Percentiles rank a stretch among this genome's conserved stretches.
Conservation (phyloP, 2,888 invertebrate species). For the Escarpia spicata region DNA sequence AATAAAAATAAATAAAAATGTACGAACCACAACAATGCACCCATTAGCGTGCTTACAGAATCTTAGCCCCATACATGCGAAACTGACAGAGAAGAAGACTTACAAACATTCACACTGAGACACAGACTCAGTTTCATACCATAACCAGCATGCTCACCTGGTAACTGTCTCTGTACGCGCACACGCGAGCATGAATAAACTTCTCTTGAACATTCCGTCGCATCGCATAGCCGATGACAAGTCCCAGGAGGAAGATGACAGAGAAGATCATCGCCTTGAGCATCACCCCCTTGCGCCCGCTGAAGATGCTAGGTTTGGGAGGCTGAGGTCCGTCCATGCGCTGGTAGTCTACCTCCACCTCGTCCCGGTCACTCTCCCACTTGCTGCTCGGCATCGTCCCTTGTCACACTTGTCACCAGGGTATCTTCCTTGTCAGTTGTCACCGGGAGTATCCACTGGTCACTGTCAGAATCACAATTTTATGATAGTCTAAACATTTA, state of each 20-base stretch:
- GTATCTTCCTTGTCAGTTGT: no score
- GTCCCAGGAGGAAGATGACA: constrained; percentile 40
- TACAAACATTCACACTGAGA: no score
- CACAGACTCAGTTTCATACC: no score
- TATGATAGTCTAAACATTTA: neutral
- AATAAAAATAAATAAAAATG: no score
- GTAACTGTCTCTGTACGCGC: constrained; percentile 17
- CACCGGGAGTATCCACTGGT: constrained; percentile 37
- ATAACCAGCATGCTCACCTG: neutral
- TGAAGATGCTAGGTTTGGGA: constrained; percentile 32
- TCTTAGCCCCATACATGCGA: no score
- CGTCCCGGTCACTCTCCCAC: constrained; percentile 44
- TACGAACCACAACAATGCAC: no score
- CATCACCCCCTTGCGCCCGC: constrained; percentile 37
- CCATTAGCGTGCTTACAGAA: no score
- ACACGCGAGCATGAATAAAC: neutral
- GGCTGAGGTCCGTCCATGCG: constrained; percentile 33
- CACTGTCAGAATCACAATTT: constrained; percentile 19
- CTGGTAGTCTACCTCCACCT: constrained; percentile 44
- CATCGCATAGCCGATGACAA: constrained; percentile 40
- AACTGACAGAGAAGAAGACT: no score
- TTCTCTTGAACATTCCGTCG: constrained; percentile 32
- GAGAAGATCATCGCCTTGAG: constrained; percentile 37
- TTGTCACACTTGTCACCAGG: constrained; percentile 35
- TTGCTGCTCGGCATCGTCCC: constrained; percentile 40